Base-by-base conservation (phyloP, 2,888 invertebrate genomes). In the Nomada goodeniana region DNA sequence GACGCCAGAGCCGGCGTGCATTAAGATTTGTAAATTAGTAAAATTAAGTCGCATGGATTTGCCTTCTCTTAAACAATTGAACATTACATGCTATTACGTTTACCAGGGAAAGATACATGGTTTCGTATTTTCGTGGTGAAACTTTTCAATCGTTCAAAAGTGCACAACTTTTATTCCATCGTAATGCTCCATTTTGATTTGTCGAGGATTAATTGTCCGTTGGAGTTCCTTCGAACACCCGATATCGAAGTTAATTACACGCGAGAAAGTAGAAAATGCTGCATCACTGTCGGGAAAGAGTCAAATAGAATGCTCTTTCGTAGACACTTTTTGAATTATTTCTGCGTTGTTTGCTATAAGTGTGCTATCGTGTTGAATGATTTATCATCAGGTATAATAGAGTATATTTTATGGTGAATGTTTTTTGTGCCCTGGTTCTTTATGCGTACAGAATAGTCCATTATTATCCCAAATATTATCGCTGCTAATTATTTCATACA, bases 271-370 rank as follows among this genome's bases (percentile, higher is more conserved):
- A 80, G 65, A 71, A 79, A 74, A 71, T 26, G 26, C 55, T 59
- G 47, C 57, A 50, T 29, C 53, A 18, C 47, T 70, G 44, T 23
- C 50, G 23, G 20, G 53, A 80, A 53, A 74, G 52, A 44, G 20
- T 23, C 20, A 50, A n/a, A 47, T 65, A 67, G 50, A 67, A 55
- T 57, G 61, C n/a, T 23, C n/a, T 64, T 47, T 57, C 47, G 57
- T 13, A 52, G 52, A 36, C 67, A 71, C n/a, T 5, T 68, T 80
- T 80, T 23, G 50, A 74, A 57, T 71, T 71, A 57, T 71, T 71
- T 71, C 61, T 11, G 0, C 5, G n/a, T 42, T n/a, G 23, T 44
- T 50, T 18, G 1, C 9, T 20, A 20, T n/a, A 5, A 18, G 26
- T n/a, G 15, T 15, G 10, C 20, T 29, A 15, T 23, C 7, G 15